Percentiles rank a stretch among this genome's conserved stretches.
Evolutionary conservation across 2,113 vertebrate genomes (phyloP).

Genomic region (Rhinichthys klamathensis): DNA sequence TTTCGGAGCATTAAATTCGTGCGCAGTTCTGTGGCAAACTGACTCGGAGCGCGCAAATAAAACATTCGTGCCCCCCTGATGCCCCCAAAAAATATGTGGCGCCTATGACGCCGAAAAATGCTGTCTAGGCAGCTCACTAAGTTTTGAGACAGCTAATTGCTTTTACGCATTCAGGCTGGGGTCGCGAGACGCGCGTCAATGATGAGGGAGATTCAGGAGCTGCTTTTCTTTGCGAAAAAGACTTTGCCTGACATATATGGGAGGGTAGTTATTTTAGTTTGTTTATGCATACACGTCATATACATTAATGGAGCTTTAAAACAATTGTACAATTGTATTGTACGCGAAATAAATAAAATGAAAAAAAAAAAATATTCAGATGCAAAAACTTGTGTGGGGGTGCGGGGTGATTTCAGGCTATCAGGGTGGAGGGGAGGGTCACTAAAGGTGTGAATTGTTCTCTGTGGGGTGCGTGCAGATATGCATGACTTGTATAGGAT

Average conservation of each 20-base stretch:
- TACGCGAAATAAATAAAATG: neutral
- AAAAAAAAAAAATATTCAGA: neutral
- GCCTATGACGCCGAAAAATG: neutral
- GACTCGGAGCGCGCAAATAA: neutral
- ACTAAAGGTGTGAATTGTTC: constrained; percentile 24
- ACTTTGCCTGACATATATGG: neutral
- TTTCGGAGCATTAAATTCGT: neutral
- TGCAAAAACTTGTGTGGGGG: neutral
- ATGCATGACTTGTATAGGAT: constrained; percentile 13
- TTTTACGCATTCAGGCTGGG: neutral
- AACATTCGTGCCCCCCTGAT: too few species aligned
- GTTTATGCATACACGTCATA: neutral
- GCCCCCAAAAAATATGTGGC: neutral
- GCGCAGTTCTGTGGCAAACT: neutral
- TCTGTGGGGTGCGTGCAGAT: constrained; percentile 28
- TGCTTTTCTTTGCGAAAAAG: neutral
- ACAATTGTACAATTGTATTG: neutral
- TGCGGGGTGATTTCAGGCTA: neutral
- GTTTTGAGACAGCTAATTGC: neutral
- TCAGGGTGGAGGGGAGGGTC: neutral
- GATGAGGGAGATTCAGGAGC: neutral
- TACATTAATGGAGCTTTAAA: neutral
- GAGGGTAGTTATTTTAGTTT: neutral
- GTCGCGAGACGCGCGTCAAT: neutral
- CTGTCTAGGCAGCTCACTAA: neutral